Conservation (phyloP, 2,888 invertebrate species). For the Chelonus formosanus region DNA sequence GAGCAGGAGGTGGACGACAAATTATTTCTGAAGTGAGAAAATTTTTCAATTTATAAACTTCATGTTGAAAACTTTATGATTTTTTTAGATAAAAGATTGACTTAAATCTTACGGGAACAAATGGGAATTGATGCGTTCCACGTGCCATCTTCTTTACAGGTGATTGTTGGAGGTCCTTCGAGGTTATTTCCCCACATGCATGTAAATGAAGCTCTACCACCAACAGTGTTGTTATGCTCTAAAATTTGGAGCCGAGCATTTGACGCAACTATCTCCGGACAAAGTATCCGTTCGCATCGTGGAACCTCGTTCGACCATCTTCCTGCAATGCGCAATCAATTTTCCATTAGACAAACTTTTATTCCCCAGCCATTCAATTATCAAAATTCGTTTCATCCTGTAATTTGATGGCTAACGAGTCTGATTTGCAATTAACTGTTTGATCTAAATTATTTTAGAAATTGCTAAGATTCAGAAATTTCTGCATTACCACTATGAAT, state of each 20-base stretch:
- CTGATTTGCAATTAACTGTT: constrained; percentile 26
- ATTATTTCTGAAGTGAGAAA: constrained; percentile 74
- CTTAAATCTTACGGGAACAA: constrained; percentile 64
- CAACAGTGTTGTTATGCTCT: constrained; percentile 83
- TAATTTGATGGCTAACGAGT: constrained; percentile 26
- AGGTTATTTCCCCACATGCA: constrained; percentile 87
- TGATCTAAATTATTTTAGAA: background rate
- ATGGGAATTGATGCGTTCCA: constrained; percentile 83
- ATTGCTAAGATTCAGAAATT: background rate
- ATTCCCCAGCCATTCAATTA: constrained; percentile 18
- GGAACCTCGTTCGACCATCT: constrained; percentile 82
- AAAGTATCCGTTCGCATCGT: constrained; percentile 79
- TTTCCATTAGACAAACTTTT: constrained; percentile 25
- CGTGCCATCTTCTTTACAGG: constrained; percentile 80
- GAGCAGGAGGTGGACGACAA: constrained; percentile 79
- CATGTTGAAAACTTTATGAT: background rate
- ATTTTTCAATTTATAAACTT: background rate
- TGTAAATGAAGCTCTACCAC: constrained; percentile 81
- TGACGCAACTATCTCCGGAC: constrained; percentile 74
- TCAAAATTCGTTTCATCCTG: constrained; percentile 20
- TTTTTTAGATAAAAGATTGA: too few species aligned
- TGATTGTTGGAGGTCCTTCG: constrained; percentile 78
- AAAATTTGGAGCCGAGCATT: constrained; percentile 79
- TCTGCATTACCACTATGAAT: background rate
- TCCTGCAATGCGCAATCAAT: constrained; percentile 65